Base-by-base conservation (phyloP, 2,888 invertebrate genomes). In the Thereva unica region DNA sequence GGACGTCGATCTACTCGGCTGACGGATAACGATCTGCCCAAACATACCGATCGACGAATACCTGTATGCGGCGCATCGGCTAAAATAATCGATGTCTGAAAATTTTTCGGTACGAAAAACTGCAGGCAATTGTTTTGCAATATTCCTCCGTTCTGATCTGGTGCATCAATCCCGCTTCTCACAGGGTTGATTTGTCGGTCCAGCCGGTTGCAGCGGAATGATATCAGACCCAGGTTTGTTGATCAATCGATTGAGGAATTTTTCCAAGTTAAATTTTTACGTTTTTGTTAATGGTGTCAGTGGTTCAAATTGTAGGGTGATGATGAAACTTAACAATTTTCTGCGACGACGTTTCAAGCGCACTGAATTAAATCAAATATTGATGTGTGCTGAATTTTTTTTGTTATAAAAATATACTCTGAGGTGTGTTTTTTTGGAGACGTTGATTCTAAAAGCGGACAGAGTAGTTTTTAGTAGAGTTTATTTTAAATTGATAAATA, bases 51-150 rank as follows among this genome's bases (percentile, higher is more conserved):
- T 50, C 63, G 41, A 41, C 52, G 50, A 41, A 52, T 63, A 50
- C 10, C 23, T 23, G 23, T 23, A 23, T 23, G 40, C 63, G 50
- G 63, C 41, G 45, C 23, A 23, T 23, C 23, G 23, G 23, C 38
- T 52, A 50, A 49, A 63, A 49, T 50, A 63, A 63, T 63, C 63
- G 49, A 50, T 63, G 63, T 63, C 63, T 63, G 63, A 63, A 63
- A 63, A 50, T 63, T 63, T 63, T 63, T 50, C 23, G 63, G 63
- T 47, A 63, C 49, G 50, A 63, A 63, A 63, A 63, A 63, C 63
- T 63, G 49, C 47, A 59, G 63, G 63, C 63, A 63, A 63, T 63
- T 63, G 63, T 63, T 63, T 63, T 63, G 47, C 59, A 59, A 59
- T 59, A 59, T 59, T 23, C 23, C 23, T 23, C 59, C 38, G 45